Percentiles rank a stretch among this genome's conserved stretches.
Evolutionary conservation across 1,140 invertebrate species (phyloP).

Genomic region (Lerema accius): DNA sequence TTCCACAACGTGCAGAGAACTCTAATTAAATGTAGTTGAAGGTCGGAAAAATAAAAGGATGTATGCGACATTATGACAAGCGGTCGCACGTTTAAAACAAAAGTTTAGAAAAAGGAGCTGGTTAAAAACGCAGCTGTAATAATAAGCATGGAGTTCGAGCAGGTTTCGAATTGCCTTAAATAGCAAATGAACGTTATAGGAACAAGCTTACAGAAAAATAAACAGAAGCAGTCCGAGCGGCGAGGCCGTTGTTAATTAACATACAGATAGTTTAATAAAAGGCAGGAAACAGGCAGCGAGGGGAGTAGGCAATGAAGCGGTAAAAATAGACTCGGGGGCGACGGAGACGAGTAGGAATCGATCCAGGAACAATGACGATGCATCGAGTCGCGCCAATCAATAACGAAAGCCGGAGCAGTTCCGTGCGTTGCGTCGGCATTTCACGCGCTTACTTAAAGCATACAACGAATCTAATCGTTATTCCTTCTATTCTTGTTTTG

Average conservation of each 20-base stretch:
- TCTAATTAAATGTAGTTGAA: constrained; percentile 77
- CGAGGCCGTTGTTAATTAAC: constrained; percentile 81
- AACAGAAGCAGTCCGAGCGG: constrained; percentile 60
- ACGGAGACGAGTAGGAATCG: constrained; percentile 71
- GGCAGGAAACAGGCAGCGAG: constrained; percentile 77
- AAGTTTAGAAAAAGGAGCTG: constrained; percentile 43
- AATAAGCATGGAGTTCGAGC: constrained; percentile 38
- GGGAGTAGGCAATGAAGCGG: constrained; percentile 80
- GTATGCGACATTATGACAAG: constrained; percentile 52
- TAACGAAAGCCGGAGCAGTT: constrained; percentile 56
- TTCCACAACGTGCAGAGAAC: constrained; percentile 69
- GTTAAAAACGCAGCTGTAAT: constrained; percentile 48
- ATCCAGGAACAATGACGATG: constrained; percentile 68
- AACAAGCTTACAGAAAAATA: constrained; percentile 71
- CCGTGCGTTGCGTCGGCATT: constrained; percentile 29
- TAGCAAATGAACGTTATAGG: constrained; percentile 61
- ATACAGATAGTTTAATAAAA: constrained; percentile 82
- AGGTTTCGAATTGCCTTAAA: constrained; percentile 56
- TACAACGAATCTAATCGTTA: constrained; percentile 6
- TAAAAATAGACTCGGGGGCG: constrained; percentile 80
- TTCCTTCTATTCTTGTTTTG: constrained; percentile 21
- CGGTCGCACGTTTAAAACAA: constrained; percentile 35
- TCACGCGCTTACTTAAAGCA: constrained; percentile 10
- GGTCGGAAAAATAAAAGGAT: constrained; percentile 74
- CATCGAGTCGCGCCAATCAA: constrained; percentile 68